Percentiles rank a stretch among this genome's conserved stretches.
phyloP scores from a whole-genome alignment of 1,140 invertebrate genomes.

The Stenopsyche tienmushanensis region DNA sequence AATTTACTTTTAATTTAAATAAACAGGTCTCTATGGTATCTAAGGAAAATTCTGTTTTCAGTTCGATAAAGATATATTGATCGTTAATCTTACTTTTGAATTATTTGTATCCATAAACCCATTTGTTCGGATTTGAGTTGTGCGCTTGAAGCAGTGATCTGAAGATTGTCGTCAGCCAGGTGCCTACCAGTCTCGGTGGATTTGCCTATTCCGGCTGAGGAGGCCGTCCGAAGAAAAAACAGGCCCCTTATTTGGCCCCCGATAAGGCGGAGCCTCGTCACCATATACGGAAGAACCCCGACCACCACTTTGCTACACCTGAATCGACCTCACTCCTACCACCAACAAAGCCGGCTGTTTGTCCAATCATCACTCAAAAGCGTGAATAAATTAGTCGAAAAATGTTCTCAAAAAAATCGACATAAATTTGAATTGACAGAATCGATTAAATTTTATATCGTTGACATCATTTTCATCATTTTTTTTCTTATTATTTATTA shows the following conservation, averaged over 20 bases:
- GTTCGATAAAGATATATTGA: too few species aligned
- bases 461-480: too few species aligned
- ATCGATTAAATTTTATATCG: too few species aligned
- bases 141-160: neutral
- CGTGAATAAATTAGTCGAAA: neutral
- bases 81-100: too few species aligned
- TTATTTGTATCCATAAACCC: too few species aligned
- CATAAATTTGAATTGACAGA: too few species aligned
- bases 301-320: neutral
- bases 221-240: slow-evolving; percentile 26
- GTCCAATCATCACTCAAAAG: slow-evolving; percentile 2
- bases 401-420: too few species aligned
- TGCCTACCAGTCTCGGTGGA: slow-evolving; percentile 31
- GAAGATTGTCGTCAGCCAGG: slow-evolving; percentile 1
- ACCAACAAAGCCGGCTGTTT: neutral
- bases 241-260: slow-evolving; percentile 18
- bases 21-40: too few species aligned
- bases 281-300: slow-evolving; percentile 4
- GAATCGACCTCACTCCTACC: neutral
- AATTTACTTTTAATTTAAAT: too few species aligned
- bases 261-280: slow-evolving; percentile 5
- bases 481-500: too few species aligned
- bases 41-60: too few species aligned
- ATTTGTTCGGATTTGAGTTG: too few species aligned
- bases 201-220: slow-evolving; percentile 32